Conservation (phyloP, 2,888 invertebrate species). For the Hybos culiciformis region DNA sequence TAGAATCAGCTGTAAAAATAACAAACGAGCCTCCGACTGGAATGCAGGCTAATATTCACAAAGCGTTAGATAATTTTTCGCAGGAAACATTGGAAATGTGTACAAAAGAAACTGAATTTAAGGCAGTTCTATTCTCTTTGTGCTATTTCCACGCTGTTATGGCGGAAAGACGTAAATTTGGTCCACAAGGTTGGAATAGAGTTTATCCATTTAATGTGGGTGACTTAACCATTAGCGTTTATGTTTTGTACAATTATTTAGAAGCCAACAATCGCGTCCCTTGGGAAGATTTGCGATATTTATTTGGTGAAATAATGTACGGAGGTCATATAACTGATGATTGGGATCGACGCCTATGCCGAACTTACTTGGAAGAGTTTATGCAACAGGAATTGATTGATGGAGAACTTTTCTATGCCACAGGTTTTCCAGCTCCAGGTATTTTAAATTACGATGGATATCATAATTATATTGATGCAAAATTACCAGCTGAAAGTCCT, state of each 20-base stretch:
- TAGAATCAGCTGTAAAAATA: slow-evolving; percentile 89
- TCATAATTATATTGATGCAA: slow-evolving; percentile 77
- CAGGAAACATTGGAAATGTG: slow-evolving; percentile 89
- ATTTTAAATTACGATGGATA: slow-evolving; percentile 79
- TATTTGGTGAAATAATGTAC: slow-evolving; percentile 96
- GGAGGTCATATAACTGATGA: slow-evolving; percentile 96
- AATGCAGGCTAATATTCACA: slow-evolving; percentile 87
- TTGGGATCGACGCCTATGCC: slow-evolving; percentile 82
- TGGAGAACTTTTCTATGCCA: slow-evolving; percentile 68
- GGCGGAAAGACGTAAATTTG: slow-evolving; percentile 79
- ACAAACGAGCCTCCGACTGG: slow-evolving; percentile 94
- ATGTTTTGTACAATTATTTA: slow-evolving; percentile 79
- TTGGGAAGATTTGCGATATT: slow-evolving; percentile 86
- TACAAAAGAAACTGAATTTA: slow-evolving; percentile 86
- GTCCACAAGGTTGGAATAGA: slow-evolving; percentile 37
- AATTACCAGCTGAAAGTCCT: slow-evolving; percentile 76
- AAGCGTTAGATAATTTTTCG: slow-evolving; percentile 80
- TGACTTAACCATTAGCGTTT: slow-evolving; percentile 83
- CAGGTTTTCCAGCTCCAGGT: slow-evolving; percentile 75
- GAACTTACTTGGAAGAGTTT: slow-evolving; percentile 73
- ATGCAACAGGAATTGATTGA: slow-evolving; percentile 79
- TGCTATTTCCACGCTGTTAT: slow-evolving; percentile 94
- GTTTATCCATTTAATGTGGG: slow-evolving; percentile 68
- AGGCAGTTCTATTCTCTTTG: slow-evolving; percentile 72
- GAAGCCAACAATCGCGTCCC: slow-evolving; percentile 79